phyloP scores from a whole-genome alignment of 2,113 vertebrate genomes.

The Megaceryle torquata region DNA sequence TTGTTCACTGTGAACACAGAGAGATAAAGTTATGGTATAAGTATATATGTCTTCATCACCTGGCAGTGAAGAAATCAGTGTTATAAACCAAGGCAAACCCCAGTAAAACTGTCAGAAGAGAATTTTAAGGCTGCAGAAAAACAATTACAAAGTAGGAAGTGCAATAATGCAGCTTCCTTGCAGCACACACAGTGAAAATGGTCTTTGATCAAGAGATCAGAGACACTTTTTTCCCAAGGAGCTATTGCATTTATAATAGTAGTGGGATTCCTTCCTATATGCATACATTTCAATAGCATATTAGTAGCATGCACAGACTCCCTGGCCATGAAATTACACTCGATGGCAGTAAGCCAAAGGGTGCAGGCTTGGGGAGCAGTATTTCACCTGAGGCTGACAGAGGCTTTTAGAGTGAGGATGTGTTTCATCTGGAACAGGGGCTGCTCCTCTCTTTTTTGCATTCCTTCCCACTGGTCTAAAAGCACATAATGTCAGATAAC shows the following conservation, averaged over 20 bases:
- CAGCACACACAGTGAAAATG: neutral
- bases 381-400: neutral
- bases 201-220: neutral
- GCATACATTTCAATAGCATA: neutral
- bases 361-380: neutral
- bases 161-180: neutral
- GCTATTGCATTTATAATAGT: neutral
- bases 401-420: neutral
- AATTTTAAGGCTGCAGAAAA: neutral
- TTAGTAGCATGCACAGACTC: neutral
- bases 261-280: neutral
- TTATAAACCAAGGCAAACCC: neutral
- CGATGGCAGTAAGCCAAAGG: neutral
- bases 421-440: neutral
- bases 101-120: neutral
- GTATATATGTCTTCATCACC: neutral
- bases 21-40: neutral
- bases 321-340: neutral
- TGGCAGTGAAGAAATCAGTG: neutral
- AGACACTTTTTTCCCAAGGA: neutral
- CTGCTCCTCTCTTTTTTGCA: rapidly evolving
- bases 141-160: neutral
- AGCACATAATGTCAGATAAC: neutral
- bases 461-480: neutral
- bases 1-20: neutral